Conservation (phyloP, 2,888 invertebrate species). For the Melikaiella ostensackeni region DNA sequence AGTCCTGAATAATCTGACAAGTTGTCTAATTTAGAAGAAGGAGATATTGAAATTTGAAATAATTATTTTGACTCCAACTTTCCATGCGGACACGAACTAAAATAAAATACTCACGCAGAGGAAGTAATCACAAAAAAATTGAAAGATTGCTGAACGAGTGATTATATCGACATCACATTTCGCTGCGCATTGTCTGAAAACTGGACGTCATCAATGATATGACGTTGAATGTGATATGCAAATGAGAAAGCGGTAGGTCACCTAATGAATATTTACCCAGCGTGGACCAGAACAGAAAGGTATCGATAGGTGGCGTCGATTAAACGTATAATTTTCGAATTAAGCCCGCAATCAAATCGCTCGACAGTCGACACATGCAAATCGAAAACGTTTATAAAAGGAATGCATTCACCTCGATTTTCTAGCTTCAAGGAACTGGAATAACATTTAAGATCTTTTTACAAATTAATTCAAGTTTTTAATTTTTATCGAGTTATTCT, state of each 20-base stretch:
- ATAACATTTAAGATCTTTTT: background rate
- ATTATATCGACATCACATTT: slow-evolving; percentile 45
- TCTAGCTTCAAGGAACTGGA: background rate
- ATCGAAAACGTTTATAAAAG: slow-evolving; percentile 39
- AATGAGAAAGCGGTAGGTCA: slow-evolving; percentile 62
- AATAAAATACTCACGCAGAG: slow-evolving; percentile 8
- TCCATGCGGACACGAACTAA: background rate
- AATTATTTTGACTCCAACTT: background rate
- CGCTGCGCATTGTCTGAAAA: slow-evolving; percentile 48
- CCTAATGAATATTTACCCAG: slow-evolving; percentile 75
- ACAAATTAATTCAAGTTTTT: too few relatives aligned
- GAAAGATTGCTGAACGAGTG: slow-evolving; percentile 37
- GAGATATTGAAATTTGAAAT: background rate
- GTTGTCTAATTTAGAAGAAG: background rate
- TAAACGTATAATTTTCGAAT: slow-evolving; percentile 76
- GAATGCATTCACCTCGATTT: background rate
- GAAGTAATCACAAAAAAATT: slow-evolving; percentile 37
- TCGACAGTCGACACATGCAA: slow-evolving; percentile 69
- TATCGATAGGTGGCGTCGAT: slow-evolving; percentile 67
- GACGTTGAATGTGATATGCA: slow-evolving; percentile 74
- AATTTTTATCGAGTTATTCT: too few relatives aligned
- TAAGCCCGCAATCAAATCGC: slow-evolving; percentile 69
- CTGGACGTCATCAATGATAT: slow-evolving; percentile 66
- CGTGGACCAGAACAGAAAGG: slow-evolving; percentile 59
- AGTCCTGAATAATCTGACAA: background rate